These are phyloP conservation scores for Alauda arvensis DNA, from an alignment of 2,797 vertebrate genomes.

Conservation along the genomic window DNA sequence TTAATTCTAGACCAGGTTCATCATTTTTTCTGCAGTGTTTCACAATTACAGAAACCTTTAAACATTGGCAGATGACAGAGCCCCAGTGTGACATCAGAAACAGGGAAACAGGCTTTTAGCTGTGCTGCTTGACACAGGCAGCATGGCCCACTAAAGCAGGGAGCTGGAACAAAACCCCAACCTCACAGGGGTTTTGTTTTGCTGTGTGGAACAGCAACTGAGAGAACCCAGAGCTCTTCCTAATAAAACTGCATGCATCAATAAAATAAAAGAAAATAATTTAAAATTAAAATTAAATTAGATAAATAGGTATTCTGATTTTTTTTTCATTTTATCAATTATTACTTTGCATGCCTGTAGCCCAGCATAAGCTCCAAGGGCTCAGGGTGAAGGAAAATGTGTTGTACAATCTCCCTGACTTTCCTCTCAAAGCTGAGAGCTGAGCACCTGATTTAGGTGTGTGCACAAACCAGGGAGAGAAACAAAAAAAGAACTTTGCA, in stretches of 20 bases:
- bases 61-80: background rate
- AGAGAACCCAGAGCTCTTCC: background rate
- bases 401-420: background rate
- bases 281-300: background rate
- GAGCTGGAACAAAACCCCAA: background rate
- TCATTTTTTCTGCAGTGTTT: background rate
- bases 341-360: background rate
- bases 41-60: background rate
- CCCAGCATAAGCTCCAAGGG: background rate
- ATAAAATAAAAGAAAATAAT: background rate
- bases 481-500: background rate
- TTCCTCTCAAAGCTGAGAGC: background rate
- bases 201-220: background rate
- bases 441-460: background rate
- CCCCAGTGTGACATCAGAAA: background rate
- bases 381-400: background rate
- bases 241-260: background rate
- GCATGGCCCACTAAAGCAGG: background rate
- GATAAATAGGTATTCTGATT: background rate
- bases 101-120: background rate
- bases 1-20: background rate
- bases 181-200: too few relatives aligned
- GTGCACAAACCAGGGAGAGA: fast-evolving
- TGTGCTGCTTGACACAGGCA: background rate
- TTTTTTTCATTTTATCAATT: background rate